phyloP scores from a whole-genome alignment of 2,888 invertebrate genomes.

The Pandemis cinnamomeana region DNA sequence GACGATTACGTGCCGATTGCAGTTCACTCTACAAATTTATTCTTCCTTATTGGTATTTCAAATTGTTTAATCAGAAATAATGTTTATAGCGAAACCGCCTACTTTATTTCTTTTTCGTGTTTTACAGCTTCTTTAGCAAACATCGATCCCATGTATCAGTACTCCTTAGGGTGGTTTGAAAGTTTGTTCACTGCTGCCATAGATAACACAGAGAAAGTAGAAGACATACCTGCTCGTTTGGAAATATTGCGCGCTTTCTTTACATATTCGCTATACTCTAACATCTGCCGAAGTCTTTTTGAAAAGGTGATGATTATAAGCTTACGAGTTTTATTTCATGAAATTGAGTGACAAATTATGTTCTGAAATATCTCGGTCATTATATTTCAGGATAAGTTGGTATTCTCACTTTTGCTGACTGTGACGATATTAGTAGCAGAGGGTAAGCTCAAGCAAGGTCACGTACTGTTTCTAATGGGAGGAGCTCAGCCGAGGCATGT shows the following conservation, averaged over 20 bases:
- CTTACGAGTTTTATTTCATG: background rate
- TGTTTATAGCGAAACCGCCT: background rate
- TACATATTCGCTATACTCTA: constrained; percentile 94
- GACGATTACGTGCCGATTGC: constrained; percentile 96
- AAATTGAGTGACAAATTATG: background rate
- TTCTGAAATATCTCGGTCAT: constrained; percentile 5
- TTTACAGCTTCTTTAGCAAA: constrained; percentile 91
- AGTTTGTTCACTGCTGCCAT: constrained; percentile 94
- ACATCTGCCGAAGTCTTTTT: constrained; percentile 96
- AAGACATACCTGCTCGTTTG: constrained; percentile 90
- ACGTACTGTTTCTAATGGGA: constrained; percentile 95
- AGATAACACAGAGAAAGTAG: constrained; percentile 93
- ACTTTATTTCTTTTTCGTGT: constrained; percentile 5
- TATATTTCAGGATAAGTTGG: constrained; percentile 89
- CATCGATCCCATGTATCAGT: constrained; percentile 99
- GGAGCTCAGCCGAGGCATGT: constrained; percentile 86
- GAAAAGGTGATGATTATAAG: constrained; percentile 87
- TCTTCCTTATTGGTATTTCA: constrained; percentile 92
- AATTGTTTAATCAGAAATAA: constrained; percentile 3
- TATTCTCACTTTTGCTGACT: constrained; percentile 92
- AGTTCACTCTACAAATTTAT: constrained; percentile 93
- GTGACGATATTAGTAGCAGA: constrained; percentile 88
- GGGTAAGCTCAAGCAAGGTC: constrained; percentile 83
- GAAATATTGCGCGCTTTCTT: constrained; percentile 91
- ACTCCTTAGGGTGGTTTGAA: constrained; percentile 97